phyloP scores from a whole-genome alignment of 1,140 invertebrate genomes.

The Zelostemma sp. region DNA sequence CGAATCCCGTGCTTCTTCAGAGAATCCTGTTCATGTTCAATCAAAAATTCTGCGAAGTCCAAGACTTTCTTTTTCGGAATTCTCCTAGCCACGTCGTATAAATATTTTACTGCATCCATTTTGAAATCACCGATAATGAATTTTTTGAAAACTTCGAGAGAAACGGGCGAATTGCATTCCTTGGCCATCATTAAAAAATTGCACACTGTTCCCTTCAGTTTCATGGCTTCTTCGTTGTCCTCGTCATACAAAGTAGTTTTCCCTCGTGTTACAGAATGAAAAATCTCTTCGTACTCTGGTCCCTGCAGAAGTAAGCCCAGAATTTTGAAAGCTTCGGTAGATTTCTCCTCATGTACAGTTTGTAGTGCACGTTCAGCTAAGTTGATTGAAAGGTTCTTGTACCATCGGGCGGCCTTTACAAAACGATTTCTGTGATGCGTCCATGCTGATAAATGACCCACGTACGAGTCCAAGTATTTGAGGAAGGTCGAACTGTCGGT shows the following conservation, averaged over 20 bases:
- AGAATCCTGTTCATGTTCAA: constrained; percentile 34
- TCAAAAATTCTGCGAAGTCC: too few relatives aligned
- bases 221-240: background rate
- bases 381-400: constrained; percentile 54
- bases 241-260: too few relatives aligned
- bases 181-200: background rate
- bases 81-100: too few relatives aligned
- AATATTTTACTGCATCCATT: too few relatives aligned
- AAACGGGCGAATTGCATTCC: constrained; percentile 43
- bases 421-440: too few relatives aligned
- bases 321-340: background rate
- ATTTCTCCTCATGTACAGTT: background rate
- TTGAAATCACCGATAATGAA: constrained; percentile 50
- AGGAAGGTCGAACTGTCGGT: too few relatives aligned
- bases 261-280: constrained; percentile 43
- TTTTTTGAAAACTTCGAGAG: too few relatives aligned
- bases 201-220: background rate
- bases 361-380: constrained; percentile 34
- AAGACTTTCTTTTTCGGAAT: constrained; percentile 17
- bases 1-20: constrained; percentile 52
- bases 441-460: too few relatives aligned
- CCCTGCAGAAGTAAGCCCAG: too few relatives aligned
- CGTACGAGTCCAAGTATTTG: too few relatives aligned
- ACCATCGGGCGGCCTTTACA: too few relatives aligned
- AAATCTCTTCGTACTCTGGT: constrained; percentile 30